These are phyloP conservation scores for Arbacia lixula DNA, from an alignment of 53 echinoderm and acorn worm genomes.

Conservation along the genomic window DNA sequence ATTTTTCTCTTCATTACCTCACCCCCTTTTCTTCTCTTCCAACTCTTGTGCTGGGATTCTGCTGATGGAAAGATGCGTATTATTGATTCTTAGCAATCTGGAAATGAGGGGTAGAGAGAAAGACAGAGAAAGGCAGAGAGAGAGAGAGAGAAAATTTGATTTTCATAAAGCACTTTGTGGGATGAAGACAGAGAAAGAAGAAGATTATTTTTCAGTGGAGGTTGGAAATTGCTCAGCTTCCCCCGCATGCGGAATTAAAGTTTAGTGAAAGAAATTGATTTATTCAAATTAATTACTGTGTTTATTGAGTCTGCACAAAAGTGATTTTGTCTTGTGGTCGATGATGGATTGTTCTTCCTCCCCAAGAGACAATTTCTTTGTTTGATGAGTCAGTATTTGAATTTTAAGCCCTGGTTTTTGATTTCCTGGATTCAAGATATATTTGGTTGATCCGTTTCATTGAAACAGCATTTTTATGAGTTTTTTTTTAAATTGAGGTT, in stretches of 20 bases:
- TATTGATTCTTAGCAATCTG: constrained; percentile 43
- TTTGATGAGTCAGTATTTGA: no score
- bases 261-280: constrained; percentile 42
- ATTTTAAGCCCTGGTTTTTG: no score
- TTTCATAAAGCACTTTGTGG: constrained; percentile 44
- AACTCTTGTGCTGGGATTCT: constrained; percentile 18
- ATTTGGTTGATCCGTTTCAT: no score
- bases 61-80: constrained; percentile 20
- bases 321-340: constrained; percentile 30
- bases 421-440: no score
- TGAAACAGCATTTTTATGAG: no score
- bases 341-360: constrained; percentile 3
- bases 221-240: constrained; percentile 45
- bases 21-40: background rate
- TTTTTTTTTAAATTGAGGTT: no score
- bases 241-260: constrained; percentile 36
- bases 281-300: constrained; percentile 56
- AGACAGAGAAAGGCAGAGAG: no score
- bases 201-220: constrained; percentile 34
- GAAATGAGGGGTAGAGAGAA: constrained; percentile 17
- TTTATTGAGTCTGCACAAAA: constrained; percentile 43
- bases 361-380: no score
- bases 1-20: background rate
- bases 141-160: constrained; percentile 38
- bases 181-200: constrained; percentile 9